Evolutionary conservation across 2,113 vertebrate species (phyloP).

Genomic region (Chionomys nivalis): DNA sequence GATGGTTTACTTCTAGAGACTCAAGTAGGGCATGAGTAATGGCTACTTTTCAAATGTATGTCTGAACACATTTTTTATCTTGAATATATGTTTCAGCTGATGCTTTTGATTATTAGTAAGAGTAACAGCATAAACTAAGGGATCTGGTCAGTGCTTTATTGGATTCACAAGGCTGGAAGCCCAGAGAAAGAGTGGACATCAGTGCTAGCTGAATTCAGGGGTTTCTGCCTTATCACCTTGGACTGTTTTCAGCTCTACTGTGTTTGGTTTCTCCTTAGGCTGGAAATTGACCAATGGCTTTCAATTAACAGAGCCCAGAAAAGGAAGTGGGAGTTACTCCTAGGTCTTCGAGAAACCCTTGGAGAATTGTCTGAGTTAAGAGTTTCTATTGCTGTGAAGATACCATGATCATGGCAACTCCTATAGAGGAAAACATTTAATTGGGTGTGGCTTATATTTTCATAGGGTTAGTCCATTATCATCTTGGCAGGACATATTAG

Average conservation of each 20-base stretch:
- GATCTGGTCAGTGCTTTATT: neutral
- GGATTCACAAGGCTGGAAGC: neutral
- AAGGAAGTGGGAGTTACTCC: neutral
- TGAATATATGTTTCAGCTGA: neutral
- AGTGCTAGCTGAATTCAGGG: neutral
- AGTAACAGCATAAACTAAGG: neutral
- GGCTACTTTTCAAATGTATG: neutral
- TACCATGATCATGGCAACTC: neutral
- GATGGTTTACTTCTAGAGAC: slow-evolving; percentile 18
- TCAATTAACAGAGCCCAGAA: neutral
- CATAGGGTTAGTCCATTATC: neutral
- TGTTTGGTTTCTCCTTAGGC: neutral
- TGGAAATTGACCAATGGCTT: neutral
- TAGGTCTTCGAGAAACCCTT: neutral
- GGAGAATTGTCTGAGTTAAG: neutral
- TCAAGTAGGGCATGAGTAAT: neutral
- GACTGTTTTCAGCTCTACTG: neutral
- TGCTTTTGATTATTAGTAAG: neutral
- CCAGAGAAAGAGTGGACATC: neutral
- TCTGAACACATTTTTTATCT: neutral
- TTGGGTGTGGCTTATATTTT: neutral
- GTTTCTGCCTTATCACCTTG: neutral
- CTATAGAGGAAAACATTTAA: neutral
- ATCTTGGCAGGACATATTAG: neutral
- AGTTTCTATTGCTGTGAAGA: neutral